phyloP scores from a whole-genome alignment of 2,797 vertebrate species.

The Notoglanidium macrostoma region DNA sequence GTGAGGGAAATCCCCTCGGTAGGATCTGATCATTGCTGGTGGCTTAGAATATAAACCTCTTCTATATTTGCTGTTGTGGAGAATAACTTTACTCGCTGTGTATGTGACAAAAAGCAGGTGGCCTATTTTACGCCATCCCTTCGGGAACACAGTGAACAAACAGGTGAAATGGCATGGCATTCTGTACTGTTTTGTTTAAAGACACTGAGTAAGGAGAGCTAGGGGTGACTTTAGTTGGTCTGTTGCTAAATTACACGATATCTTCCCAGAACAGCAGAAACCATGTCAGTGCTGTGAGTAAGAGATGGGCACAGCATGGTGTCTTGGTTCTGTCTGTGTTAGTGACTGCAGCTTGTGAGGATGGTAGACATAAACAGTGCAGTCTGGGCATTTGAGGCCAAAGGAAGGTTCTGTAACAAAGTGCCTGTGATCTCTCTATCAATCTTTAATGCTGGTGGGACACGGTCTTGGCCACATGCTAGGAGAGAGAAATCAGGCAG shows the following conservation, averaged over 20 bases:
- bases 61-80: neutral
- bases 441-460: conserved; percentile 63
- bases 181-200: neutral
- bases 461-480: conserved; percentile 41
- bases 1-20: neutral
- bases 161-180: conserved; percentile 25
- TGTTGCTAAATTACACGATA: conserved; percentile 19
- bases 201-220: neutral
- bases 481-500: conserved; percentile 40
- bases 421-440: conserved; percentile 59
- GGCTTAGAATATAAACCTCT: neutral
- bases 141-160: conserved; percentile 1
- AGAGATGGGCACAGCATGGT: neutral
- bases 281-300: conserved; percentile 28
- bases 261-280: conserved; percentile 19
- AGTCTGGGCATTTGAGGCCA: conserved; percentile 50
- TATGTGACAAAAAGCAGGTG: neutral
- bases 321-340: conserved; percentile 24
- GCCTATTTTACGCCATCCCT: conserved; percentile 3
- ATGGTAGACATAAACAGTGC: conserved; percentile 12
- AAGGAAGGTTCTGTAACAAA: conserved; percentile 60
- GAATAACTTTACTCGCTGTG: neutral
- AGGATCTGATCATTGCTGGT: neutral
- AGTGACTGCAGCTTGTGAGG: conserved; percentile 10
- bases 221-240: neutral